Evolutionary conservation across 2,797 vertebrate species (phyloP).

Genomic region (Oreortyx pictus): DNA sequence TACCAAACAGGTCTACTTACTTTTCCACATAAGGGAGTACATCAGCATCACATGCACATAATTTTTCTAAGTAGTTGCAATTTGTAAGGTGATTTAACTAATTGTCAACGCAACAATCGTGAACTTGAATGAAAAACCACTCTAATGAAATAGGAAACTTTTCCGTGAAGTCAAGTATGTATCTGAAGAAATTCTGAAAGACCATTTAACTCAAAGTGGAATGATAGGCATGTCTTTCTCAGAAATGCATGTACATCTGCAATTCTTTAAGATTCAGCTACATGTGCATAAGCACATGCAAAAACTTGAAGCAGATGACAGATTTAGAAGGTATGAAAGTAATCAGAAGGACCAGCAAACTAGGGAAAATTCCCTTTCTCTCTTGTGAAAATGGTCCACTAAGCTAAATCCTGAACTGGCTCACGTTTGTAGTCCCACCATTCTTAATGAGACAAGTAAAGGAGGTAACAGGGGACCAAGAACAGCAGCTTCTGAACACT

Average conservation of each 20-base stretch:
- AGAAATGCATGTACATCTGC: conserved; percentile 36
- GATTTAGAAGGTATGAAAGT: conserved; percentile 21
- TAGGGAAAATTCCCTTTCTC: conserved; percentile 24
- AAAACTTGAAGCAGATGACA: conserved; percentile 57
- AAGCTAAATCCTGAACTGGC: not conserved
- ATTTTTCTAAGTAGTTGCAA: not conserved
- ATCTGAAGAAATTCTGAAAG: conserved; percentile 13
- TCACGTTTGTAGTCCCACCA: not conserved
- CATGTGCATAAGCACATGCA: conserved; percentile 3
- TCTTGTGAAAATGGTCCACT: not conserved
- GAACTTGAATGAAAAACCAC: not conserved
- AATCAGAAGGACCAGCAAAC: conserved; percentile 39
- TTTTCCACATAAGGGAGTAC: accelerated
- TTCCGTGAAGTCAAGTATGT: not conserved
- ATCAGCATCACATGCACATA: not conserved
- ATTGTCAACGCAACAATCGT: not conserved
- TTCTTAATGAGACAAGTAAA: not conserved
- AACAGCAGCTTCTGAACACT: conserved; percentile 14
- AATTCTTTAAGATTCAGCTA: conserved; percentile 31
- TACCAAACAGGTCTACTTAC: not conserved
- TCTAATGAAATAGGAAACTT: not conserved
- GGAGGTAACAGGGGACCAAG: not conserved
- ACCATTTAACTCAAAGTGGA: not conserved
- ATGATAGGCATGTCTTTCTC: conserved; percentile 21
- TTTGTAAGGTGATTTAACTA: not conserved